Base-by-base conservation (phyloP, 2,797 vertebrate genomes). In the Chrysocyon brachyurus region DNA sequence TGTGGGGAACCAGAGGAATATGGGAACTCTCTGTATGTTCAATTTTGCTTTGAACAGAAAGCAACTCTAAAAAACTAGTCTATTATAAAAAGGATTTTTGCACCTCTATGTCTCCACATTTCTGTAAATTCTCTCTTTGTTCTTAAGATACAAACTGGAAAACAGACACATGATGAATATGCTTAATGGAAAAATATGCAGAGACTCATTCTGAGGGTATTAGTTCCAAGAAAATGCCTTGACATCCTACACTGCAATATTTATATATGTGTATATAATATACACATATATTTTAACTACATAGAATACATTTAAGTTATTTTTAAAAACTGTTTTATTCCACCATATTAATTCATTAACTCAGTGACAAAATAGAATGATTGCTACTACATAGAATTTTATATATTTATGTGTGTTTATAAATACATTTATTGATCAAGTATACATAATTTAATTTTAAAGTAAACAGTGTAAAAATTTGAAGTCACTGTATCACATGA, bases 1-100 rank as follows among this genome's bases (percentile, higher is more conserved):
- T 17, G 22, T 26, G 15, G 0, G 5, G 12, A 0, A 0, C 5
- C 7, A n/a, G 16, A 36, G 9, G 8, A 15, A 19, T 6, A 26
- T 21, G 19, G 5, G 5, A 77, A 52, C 21, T 52, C 11, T 86
- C 8, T 28, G 31, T 46, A 11, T 72, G 46, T 15, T n/a, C 6
- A 28, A 16, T 22, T 54, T 81, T 63, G 12, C 19, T 52, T 5
- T 57, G 24, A 72, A 33, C 17, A 19, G 40, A 79, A 85, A 54
- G 12, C 4, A 28, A 14, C 28, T 12, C 49, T 10, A 17, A 2
- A 56, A 75, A 75, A 22, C 33, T 1, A 52, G 17, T 64, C 12
- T 85, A 14, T 56, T 73, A 40, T 68, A 24, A 89, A 54, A n/a
- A 64, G 16, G 7, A 54, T 81, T 72, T 72, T 54, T 36, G 46